Base-by-base conservation (phyloP, 2,797 vertebrate species). In the Ispidina picta region DNA sequence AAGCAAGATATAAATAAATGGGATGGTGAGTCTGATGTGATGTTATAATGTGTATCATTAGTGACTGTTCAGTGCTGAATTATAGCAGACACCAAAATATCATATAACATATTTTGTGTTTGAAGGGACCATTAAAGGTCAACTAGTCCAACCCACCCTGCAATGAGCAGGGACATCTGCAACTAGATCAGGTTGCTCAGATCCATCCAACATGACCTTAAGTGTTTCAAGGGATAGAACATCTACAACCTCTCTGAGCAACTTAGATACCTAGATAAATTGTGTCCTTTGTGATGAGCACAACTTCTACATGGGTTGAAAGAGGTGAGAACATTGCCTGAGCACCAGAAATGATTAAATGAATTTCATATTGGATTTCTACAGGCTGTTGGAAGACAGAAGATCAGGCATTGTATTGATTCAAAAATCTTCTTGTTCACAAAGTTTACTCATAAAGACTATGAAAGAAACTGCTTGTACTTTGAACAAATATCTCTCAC, bases 141-240 rank as follows among this genome's bases (percentile, higher is more conserved):
- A 23, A 22, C 12, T 72, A 29, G 18, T 44, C 26, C 13, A 31
- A 8, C 1, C 4, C 2, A 23, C 15, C 2, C 6, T 15, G 3
- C 25, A 73, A 29, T 12, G 2, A 55, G 1, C 39, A 63, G 7
- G 6, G 28, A n/a, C 0, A 1, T 69, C 41, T 72, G 76, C 55
- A 59, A 35, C 8, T 22, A 12, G 12, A 35, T 29, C 2, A 63
- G 10, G 17, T 39, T 91, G 19, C 25, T 44, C 25, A 68, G n/a
- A 83, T 10, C 0, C 0, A 0, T 58, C n/a, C 21, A 44, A 39
- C 2, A 21, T 29, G 19, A 41, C 7, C 33, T 55, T 68, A 29
- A 51, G 23, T 31, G 6, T 20, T 86, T 72, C 33, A 7, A 35
- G 13, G 12, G 15, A 35, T 8, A 12, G 22, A 15, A 9, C 20